Evolutionary conservation across 2,797 vertebrate genomes (phyloP), one percentile per base, ranked within the genome.

Genomic region (Aulostomus chinensis): DNA sequence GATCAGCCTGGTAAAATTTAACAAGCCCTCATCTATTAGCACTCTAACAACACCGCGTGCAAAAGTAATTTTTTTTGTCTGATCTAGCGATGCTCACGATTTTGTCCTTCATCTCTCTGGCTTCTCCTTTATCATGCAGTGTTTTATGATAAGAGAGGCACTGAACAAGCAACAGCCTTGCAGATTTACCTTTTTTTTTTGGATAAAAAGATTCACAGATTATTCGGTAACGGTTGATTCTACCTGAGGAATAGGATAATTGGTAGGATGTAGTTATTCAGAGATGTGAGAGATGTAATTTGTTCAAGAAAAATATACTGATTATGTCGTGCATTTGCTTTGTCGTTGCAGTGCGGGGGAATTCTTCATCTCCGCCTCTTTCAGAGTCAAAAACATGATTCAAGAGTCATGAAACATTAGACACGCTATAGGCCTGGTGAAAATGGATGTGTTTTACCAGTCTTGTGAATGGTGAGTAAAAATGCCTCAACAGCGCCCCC

Each of bases 61-160:
- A 8, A 30, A 60, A 65, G 36, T 57, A 18, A 38, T 72, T 63
- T 38, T 48, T n/a, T n/a, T n/a, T n/a, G n/a, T n/a, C 18, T 11
- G 12, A 31, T 13, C 29, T 30, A 40, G 39, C 40, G 56, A 64
- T 54, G 28, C 57, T 54, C 3, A 0, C 2, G 4, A 14, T 52
- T 18, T 47, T 11, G 7, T 47, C 41, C 42, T 21, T 49, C 7
- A 24, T 53, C 26, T 24, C 11, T 37, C 10, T 9, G 16, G 5
- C 12, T 36, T 51, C 20, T 31, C 4, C 50, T 24, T 33, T 31
- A 11, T 57, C 15, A 34, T 7, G 61, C 9, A 14, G 3, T 18
- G 12, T 37, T 52, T 56, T 12, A 46, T 29, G 21, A 33, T 14
- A 0, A n/a, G n/a, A n/a, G n/a, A 50, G 12, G 30, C 2, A 16